Base-by-base conservation (phyloP, 2,113 vertebrate species). In the Cyanoderma ruficeps region DNA sequence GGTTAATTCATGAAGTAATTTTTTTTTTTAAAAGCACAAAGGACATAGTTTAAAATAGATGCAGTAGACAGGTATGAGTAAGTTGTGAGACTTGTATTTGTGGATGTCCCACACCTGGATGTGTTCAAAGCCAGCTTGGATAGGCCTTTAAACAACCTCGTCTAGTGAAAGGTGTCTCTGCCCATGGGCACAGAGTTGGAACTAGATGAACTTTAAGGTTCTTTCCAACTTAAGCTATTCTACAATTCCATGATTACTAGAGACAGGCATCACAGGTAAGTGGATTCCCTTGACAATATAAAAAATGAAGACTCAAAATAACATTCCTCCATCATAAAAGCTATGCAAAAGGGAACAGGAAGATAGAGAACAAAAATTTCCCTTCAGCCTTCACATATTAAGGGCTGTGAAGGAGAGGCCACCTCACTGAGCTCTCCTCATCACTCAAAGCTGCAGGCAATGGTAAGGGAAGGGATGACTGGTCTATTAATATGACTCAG, bases 381-480 rank as follows among this genome's bases (percentile, higher is more conserved):
- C 33, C n/a, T 52, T 87, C 20, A 44, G 11, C 3, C 19, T 44
- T 68, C 1, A 6, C 13, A 70, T 30, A 30, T 0, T 22, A 30
- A 70, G 8, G 5, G 2, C 15, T 8, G 11, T 25, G 23, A 39
- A 83, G 16, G 19, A 80, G 22, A 78, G 39, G 69, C 35, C 47
- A 68, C 44, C 84, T 65, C 70, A 83, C 23, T 63, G 19, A 39
- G 19, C 22, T 56, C 25, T 74, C 42, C 55, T 35, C 46, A 24
- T 42, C 1, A 5, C 47, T 82, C 52, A 57, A 49, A 78, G 60
- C 56, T 55, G 30, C 35, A 47, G 27, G 31, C 64, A 55, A n/a
- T 1, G 0, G 11, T 0, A 4, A 90, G 35, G 23, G 39, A 53
- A 67, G 16, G 55, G 20, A 61, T 15, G 3, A 46, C 9, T 13